phyloP scores from a whole-genome alignment of 2,888 invertebrate species.

The Drosophila pseudotakahashii region DNA sequence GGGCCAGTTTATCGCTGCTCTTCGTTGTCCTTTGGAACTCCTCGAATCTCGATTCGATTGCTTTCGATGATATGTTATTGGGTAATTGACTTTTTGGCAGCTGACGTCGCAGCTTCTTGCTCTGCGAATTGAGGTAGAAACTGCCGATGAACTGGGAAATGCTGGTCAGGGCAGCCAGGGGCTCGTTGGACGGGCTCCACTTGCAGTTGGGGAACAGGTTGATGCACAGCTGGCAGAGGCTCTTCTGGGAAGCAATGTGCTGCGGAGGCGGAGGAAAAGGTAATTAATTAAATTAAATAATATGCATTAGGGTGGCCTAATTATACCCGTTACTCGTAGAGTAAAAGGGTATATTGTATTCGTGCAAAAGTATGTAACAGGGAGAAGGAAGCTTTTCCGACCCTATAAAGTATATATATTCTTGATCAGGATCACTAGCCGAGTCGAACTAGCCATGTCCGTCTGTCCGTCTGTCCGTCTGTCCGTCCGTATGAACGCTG shows the following conservation, averaged over 20 bases:
- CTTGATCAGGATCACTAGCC: too few relatives aligned
- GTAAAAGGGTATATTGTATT: too few relatives aligned
- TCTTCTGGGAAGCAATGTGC: slow-evolving; percentile 82
- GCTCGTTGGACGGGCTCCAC: slow-evolving; percentile 75
- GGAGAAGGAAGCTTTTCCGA: too few relatives aligned
- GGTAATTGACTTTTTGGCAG: slow-evolving; percentile 35
- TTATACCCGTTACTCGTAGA: too few relatives aligned
- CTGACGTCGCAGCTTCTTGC: slow-evolving; percentile 45
- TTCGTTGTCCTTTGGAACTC: slow-evolving; percentile 60
- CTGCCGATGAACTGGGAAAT: slow-evolving; percentile 74
- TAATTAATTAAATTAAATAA: not conserved
- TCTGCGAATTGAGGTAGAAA: slow-evolving; percentile 73
- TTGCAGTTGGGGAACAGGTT: slow-evolving; percentile 83
- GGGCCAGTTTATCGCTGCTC: slow-evolving; percentile 82
- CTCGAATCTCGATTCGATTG: slow-evolving; percentile 46
- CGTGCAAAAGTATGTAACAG: too few relatives aligned
- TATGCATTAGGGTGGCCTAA: too few relatives aligned
- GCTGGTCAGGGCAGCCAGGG: slow-evolving; percentile 54
- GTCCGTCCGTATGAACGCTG: too few relatives aligned
- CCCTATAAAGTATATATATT: too few relatives aligned
- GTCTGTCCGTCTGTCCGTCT: too few relatives aligned
- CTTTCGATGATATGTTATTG: slow-evolving; percentile 8
- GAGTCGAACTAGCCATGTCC: too few relatives aligned
- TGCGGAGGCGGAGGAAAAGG: slow-evolving; percentile 38
- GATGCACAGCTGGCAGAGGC: slow-evolving; percentile 81